Percentiles rank a stretch among this genome's conserved stretches.
These are phyloP conservation scores for Enteromius anoplus DNA, from an alignment of 2,797 vertebrate species.

Conservation along the genomic window DNA sequence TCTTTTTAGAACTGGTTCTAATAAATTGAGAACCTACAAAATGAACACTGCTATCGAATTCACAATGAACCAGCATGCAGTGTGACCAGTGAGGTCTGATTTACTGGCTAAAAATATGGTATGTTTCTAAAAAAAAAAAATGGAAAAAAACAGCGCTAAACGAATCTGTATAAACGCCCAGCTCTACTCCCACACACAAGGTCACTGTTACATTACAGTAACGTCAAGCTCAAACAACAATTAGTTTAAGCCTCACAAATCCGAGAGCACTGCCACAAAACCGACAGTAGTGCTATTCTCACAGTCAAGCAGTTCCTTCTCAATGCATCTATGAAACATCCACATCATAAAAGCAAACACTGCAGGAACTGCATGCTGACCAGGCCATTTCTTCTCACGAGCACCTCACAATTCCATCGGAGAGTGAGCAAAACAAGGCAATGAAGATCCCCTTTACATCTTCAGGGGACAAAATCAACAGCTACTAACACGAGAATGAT, in stretches of 20 bases:
- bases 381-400: constrained; percentile 23
- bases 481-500: constrained; percentile 39
- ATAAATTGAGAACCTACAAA: background rate
- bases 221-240: constrained; percentile 23
- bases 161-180: constrained; percentile 15
- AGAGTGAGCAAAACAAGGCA: constrained; percentile 47
- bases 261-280: constrained; percentile 19
- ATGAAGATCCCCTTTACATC: constrained; percentile 33
- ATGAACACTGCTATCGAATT: background rate
- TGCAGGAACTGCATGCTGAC: constrained; percentile 51
- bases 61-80: background rate
- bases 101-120: background rate
- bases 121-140: background rate
- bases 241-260: constrained; percentile 36
- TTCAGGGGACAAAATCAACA: constrained; percentile 35
- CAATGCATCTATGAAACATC: constrained; percentile 10
- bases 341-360: constrained; percentile 21
- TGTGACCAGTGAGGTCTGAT: background rate
- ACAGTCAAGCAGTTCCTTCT: constrained; percentile 23
- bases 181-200: constrained; percentile 20
- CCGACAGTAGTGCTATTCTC: background rate
- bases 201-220: constrained; percentile 35
- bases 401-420: constrained; percentile 28
- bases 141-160: background rate
- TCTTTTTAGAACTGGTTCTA: background rate